Evolutionary conservation across 2,888 invertebrate genomes (phyloP).

Genomic region (Acleris holmiana): DNA sequence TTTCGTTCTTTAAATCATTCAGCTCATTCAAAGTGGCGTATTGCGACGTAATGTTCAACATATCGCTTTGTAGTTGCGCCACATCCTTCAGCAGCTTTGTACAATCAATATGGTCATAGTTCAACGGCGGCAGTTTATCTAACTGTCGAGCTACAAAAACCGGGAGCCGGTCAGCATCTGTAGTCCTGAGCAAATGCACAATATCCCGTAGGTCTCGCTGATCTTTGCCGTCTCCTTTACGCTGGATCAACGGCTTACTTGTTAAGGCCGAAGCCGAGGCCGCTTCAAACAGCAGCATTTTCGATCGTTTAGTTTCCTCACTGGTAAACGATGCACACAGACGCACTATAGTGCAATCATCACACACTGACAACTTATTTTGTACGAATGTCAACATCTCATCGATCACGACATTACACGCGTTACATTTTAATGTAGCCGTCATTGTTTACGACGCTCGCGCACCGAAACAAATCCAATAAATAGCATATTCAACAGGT

Average conservation of each 20-base stretch:
- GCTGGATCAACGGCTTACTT: neutral
- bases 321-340: neutral
- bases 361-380: neutral
- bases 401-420: neutral
- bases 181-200: neutral
- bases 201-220: constrained; percentile 7
- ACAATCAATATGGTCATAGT: neutral
- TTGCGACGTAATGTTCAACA: neutral
- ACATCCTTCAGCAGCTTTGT: constrained; percentile 2
- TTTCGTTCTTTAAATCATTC: neutral
- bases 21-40: neutral
- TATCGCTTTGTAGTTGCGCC: neutral
- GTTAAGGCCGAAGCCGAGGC: neutral
- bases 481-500: too few relatives aligned
- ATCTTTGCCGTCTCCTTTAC: constrained; percentile 4
- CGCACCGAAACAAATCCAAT: neutral
- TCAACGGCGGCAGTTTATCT: neutral
- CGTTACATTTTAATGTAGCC: constrained; percentile 6
- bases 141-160: constrained; percentile 6
- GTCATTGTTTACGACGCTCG: constrained; percentile 9
- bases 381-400: neutral
- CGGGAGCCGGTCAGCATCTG: neutral
- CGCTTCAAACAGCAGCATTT: neutral
- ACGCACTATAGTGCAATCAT: constrained; percentile 1
- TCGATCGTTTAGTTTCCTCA: constrained; percentile 1